A percentile compares a stretch with the other conserved stretches of the same genome.
These are phyloP conservation scores for Melanotaenia maccullochi DNA, from an alignment of 2,797 vertebrate species.

Conservation along the genomic window DNA sequence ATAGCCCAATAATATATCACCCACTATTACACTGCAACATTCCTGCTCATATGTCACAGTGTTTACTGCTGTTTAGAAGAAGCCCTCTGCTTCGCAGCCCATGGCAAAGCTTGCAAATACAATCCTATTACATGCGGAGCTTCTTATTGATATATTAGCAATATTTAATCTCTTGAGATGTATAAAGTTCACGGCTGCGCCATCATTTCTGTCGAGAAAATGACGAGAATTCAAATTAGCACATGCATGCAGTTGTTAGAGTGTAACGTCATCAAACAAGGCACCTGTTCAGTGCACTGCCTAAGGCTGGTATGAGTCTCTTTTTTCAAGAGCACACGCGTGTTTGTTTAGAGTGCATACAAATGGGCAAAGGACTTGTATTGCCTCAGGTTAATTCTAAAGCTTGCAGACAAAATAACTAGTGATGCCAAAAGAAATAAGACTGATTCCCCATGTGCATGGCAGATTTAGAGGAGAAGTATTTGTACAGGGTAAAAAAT, in stretches of 20 bases:
- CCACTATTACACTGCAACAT: background rate
- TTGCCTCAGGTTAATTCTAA: conserved; percentile 51
- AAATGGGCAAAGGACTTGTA: conserved; percentile 56
- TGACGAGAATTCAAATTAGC: conserved; percentile 41
- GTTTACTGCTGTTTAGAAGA: conserved; percentile 26
- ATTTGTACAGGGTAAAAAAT: background rate
- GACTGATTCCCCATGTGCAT: conserved; percentile 3
- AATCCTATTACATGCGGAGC: conserved; percentile 31
- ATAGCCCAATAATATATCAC: background rate
- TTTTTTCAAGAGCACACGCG: conserved; percentile 44
- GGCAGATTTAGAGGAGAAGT: background rate
- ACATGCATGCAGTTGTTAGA: conserved; percentile 25
- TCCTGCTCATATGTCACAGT: conserved; percentile 1
- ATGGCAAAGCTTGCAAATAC: conserved; percentile 15
- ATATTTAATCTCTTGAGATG: conserved; percentile 20
- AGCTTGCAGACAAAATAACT: conserved; percentile 37
- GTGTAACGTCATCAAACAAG: conserved; percentile 54
- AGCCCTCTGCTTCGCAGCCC: background rate
- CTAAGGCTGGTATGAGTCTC: conserved; percentile 57
- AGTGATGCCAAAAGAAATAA: conserved; percentile 25
- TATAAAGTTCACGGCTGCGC: conserved; percentile 35
- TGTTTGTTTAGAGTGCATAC: conserved; percentile 63
- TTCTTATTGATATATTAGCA: conserved; percentile 45
- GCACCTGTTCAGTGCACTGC: conserved; percentile 58
- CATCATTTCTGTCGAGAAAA: conserved; percentile 29